Evolutionary conservation across 1,140 invertebrate genomes (phyloP), one percentile per base, ranked within the genome.

Genomic region (Panagrolaimus sp.): DNA sequence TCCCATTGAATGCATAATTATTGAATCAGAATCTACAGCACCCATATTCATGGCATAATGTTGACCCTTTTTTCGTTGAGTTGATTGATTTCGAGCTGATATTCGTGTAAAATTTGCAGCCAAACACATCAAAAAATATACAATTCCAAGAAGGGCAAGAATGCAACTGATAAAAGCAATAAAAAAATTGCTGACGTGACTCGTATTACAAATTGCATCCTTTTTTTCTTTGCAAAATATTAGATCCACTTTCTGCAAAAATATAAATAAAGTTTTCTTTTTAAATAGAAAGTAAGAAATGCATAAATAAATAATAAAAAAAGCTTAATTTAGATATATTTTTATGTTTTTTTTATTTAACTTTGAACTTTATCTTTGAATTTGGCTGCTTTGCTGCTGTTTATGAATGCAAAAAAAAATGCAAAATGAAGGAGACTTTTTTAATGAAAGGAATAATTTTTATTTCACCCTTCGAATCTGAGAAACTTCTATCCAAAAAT

Each of bases 181-280:
- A 28, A 58, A 26, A 28, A 58, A 58, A 26, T 58, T 28, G n/a
- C 52, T 28, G 8, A 58, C 21, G 21, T 58, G 28, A 28, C 28
- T 58, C 28, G 52, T 58, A 12, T 58, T 28, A 21, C 52, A 58
- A 28, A 58, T 58, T 12, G 52, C 52, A 4, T 58, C 28, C 17
- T 58, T 58, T n/a, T 58, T 58, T 58, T 58, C 52, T 58, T 58
- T 21, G n/a, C 52, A 58, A 28, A 58, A 58, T 8, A 58, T 28
- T 21, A 58, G 52, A 58, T 58, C 52, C 8, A 58, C 28, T 58
- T 58, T 58, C 52, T 58, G 21, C 10, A 58, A 58, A 21, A 12
- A 26, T 5, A 38, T 38, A 7, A 38, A 38, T 38, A n/a, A n/a
- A n/a, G n/a, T n/a, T n/a, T n/a, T n/a, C n/a, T n/a, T n/a, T n/a